phyloP scores from a whole-genome alignment of 2,113 vertebrate genomes.

The Platanista minor region DNA sequence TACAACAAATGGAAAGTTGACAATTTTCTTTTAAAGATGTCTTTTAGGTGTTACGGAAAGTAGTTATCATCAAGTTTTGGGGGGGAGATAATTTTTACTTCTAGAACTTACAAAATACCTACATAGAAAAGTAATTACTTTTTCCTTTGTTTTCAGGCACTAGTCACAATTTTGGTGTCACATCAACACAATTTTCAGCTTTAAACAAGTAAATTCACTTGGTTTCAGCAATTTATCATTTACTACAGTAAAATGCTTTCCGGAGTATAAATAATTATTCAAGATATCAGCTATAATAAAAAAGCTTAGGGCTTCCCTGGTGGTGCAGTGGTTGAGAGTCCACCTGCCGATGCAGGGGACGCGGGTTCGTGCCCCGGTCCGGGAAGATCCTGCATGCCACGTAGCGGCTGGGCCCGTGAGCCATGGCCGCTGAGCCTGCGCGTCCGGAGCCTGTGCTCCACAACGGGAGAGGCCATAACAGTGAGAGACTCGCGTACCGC shows the following conservation, averaged over 20 bases:
- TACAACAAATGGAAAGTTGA: neutral
- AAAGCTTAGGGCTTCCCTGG: no score
- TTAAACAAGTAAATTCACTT: constrained; percentile 27
- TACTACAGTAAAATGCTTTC: neutral
- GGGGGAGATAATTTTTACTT: constrained; percentile 16
- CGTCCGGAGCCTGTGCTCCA: no score
- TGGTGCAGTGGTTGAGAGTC: no score
- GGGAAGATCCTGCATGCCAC: no score
- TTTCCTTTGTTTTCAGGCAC: constrained; percentile 18
- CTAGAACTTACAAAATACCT: neutral
- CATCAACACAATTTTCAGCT: constrained; percentile 32
- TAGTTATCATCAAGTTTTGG: neutral
- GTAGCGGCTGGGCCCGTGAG: no score
- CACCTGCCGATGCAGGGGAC: no score
- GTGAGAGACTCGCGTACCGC: no score
- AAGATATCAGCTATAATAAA: neutral
- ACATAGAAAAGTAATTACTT: neutral
- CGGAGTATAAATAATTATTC: neutral
- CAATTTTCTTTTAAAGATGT: neutral
- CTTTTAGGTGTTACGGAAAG: constrained; percentile 3
- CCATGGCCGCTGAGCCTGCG: no score
- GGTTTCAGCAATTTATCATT: neutral
- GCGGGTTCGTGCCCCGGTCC: no score
- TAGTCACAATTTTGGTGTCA: neutral
- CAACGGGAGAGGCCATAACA: no score